Evolutionary conservation across 2,113 vertebrate species (phyloP).

Genomic region (Mesitornis unicolor): DNA sequence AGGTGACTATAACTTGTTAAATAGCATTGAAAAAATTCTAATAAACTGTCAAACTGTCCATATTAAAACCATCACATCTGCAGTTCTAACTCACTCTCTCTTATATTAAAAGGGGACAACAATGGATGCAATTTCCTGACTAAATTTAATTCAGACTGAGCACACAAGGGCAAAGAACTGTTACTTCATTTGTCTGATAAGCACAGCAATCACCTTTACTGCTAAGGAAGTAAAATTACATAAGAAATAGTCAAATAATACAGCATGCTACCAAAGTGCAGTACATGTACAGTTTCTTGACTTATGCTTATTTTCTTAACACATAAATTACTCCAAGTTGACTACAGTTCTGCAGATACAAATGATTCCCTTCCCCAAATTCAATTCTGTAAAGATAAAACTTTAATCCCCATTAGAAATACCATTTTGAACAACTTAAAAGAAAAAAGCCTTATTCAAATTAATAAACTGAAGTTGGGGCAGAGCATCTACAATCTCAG

Average conservation of each 20-base stretch:
- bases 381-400: neutral
- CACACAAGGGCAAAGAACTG: neutral
- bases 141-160: constrained; percentile 9
- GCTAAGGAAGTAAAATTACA: neutral
- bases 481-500: neutral
- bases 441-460: neutral
- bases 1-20: neutral
- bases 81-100: neutral
- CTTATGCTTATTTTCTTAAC: neutral
- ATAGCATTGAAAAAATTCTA: neutral
- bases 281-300: neutral
- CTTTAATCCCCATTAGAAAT: neutral
- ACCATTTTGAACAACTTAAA: neutral
- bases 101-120: neutral
- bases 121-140: neutral
- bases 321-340: neutral
- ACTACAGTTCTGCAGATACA: neutral
- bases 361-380: neutral
- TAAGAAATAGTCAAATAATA: neutral
- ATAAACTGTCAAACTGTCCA: constrained; percentile 6
- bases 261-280: neutral
- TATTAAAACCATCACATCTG: neutral
- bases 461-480: neutral
- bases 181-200: constrained; percentile 8
- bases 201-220: neutral